phyloP scores from a whole-genome alignment of 2,797 vertebrate genomes.

The Etheostoma perlongum region DNA sequence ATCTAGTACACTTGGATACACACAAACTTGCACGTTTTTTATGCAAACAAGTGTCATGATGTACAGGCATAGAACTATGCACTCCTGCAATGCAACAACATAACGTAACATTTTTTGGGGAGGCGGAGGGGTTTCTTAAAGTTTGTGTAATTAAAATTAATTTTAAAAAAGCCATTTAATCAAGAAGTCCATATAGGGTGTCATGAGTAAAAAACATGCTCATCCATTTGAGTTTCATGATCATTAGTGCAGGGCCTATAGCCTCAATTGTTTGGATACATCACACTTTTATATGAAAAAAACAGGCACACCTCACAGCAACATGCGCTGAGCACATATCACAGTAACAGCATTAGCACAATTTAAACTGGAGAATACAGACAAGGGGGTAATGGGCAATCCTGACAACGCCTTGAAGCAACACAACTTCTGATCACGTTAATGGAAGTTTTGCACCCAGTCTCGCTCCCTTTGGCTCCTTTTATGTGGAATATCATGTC shows the following conservation, averaged over 20 bases:
- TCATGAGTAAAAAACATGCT: not conserved
- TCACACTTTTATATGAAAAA: slow-evolving; percentile 5
- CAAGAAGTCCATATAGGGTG: not conserved
- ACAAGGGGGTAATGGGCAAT: slow-evolving; percentile 54
- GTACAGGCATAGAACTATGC: slow-evolving; percentile 12
- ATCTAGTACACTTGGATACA: slow-evolving; percentile 55
- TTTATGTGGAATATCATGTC: slow-evolving; percentile 81
- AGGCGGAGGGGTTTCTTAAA: not conserved
- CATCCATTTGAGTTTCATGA: not conserved
- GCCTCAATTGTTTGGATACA: slow-evolving; percentile 2
- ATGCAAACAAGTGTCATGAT: slow-evolving; percentile 37
- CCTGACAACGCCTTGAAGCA: slow-evolving; percentile 68
- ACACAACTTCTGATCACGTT: slow-evolving; percentile 75
- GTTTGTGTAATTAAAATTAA: not conserved
- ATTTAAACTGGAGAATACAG: slow-evolving; percentile 49
- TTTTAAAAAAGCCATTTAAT: not conserved
- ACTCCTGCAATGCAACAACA: not conserved
- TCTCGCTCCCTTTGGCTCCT: slow-evolving; percentile 67
- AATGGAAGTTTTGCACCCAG: slow-evolving; percentile 71
- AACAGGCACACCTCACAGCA: slow-evolving; percentile 12
- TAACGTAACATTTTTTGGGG: not conserved
- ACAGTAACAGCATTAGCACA: slow-evolving; percentile 46
- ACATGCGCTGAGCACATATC: slow-evolving; percentile 6
- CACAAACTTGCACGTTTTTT: slow-evolving; percentile 40
- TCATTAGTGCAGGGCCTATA: not conserved